These are phyloP conservation scores for Agrilus cyanescens DNA, from an alignment of 2,888 invertebrate genomes.

Conservation along the genomic window DNA sequence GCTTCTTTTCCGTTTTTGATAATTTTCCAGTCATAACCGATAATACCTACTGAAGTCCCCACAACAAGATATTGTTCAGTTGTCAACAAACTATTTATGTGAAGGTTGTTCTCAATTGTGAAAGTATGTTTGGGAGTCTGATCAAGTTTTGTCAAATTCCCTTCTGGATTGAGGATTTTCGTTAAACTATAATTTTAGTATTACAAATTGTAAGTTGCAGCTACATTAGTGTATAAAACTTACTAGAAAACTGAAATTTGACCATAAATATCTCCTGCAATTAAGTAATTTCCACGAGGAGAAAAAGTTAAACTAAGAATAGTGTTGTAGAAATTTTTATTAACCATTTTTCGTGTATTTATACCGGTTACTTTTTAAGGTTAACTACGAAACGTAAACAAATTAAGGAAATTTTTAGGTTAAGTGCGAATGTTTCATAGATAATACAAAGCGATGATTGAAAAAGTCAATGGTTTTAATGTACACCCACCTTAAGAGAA, in stretches of 20 bases:
- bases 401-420: no score
- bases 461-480: no score
- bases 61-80: conserved; percentile 57
- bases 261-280: conserved; percentile 76
- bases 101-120: conserved; percentile 47
- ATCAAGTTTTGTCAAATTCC: conserved; percentile 40
- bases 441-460: no score
- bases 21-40: conserved; percentile 65
- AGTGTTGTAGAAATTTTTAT: conserved; percentile 65
- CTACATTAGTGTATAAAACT: conserved; percentile 28
- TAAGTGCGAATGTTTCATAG: no score
- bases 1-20: conserved; percentile 48
- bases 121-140: conserved; percentile 51
- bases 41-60: conserved; percentile 65
- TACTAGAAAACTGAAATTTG: conserved; percentile 73
- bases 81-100: conserved; percentile 55
- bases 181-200: conserved; percentile 39
- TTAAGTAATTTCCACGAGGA: conserved; percentile 69
- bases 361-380: no score
- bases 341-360: conserved; percentile 21
- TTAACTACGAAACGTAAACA: no score
- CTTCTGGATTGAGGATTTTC: conserved; percentile 48
- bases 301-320: conserved; percentile 73
- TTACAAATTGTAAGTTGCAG: background rate
- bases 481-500: no score